These are phyloP conservation scores for Aphelinus certus DNA, from an alignment of 1,140 invertebrate genomes.

Conservation along the genomic window DNA sequence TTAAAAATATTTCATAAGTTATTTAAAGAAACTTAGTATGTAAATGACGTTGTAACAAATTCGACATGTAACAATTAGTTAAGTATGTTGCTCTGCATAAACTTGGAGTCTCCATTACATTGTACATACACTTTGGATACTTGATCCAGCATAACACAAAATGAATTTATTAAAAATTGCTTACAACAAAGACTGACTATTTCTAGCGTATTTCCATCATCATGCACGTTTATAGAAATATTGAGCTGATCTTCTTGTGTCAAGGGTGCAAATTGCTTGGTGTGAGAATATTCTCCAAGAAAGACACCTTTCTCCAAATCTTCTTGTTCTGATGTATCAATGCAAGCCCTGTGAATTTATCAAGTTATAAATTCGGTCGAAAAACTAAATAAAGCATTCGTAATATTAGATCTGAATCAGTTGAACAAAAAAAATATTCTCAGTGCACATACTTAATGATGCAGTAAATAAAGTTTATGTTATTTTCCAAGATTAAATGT, in stretches of 20 bases:
- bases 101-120: too few relatives aligned
- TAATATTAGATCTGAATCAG: too few relatives aligned
- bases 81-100: too few relatives aligned
- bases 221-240: constrained; percentile 91
- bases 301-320: constrained; percentile 79
- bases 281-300: constrained; percentile 86
- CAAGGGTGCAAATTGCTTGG: constrained; percentile 82
- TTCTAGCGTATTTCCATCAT: constrained; percentile 91
- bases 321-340: constrained; percentile 87
- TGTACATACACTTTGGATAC: too few relatives aligned
- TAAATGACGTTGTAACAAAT: too few relatives aligned
- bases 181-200: constrained; percentile 93
- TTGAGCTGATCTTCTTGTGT: constrained; percentile 85
- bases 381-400: neutral
- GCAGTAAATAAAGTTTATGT: neutral
- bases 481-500: constrained; percentile 5
- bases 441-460: neutral
- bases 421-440: neutral
- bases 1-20: neutral
- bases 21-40: too few relatives aligned
- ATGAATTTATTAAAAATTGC: constrained; percentile 56
- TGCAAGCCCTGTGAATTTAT: constrained; percentile 75
- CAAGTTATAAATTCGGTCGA: constrained; percentile 7
- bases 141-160: neutral
- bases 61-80: too few relatives aligned